Base-by-base conservation (phyloP, 1,140 invertebrate genomes). In the Gonatopus flavifemur region DNA sequence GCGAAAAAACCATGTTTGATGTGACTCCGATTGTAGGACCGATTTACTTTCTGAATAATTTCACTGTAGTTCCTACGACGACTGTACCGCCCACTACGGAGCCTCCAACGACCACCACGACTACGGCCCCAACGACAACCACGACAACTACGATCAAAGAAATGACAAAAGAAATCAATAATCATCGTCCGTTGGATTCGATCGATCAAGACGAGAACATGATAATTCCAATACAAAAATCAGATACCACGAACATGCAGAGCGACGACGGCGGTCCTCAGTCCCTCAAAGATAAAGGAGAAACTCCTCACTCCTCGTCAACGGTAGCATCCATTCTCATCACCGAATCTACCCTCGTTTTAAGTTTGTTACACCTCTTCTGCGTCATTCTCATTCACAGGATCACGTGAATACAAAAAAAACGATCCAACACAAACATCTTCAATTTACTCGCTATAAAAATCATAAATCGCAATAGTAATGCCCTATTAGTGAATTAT, bases 61-160 rank as follows among this genome's bases (percentile, higher is more conserved):
- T 84, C 45, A 87, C 82, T 13, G 66, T 89, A 7, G 88, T 91
- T 7, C 89, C 90, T 12, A 90, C 87, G 1, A 91, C 88, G 0
- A 84, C 84, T 0, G 82, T 86, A 0, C 86, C 87, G 2, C 86
- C 88, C 0, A 86, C 86, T 0, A 88, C 88, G 5, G 88, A 85
- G 0, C 83, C 86, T 0, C 84, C 84, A 0, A 86, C 84, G 0
- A 84, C 83, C 4, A 82, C 83, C 2, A 83, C 81, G 0, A 80
- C 77, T 0, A 84, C 83, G n/a, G n/a, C n/a, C n/a, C n/a, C n/a
- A 0, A 82, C 82, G 1, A 65, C 60, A 0, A 56, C 54, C 0
- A 48, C 38, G 3, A 53, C 51, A 18, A 6, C 41, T 32, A 49
- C 39, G n/a, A n/a, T n/a, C n/a, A n/a, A 43, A 10, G 48, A 62